Evolutionary conservation across 2,888 invertebrate genomes (phyloP).

Genomic region (Meta bourneti): DNA sequence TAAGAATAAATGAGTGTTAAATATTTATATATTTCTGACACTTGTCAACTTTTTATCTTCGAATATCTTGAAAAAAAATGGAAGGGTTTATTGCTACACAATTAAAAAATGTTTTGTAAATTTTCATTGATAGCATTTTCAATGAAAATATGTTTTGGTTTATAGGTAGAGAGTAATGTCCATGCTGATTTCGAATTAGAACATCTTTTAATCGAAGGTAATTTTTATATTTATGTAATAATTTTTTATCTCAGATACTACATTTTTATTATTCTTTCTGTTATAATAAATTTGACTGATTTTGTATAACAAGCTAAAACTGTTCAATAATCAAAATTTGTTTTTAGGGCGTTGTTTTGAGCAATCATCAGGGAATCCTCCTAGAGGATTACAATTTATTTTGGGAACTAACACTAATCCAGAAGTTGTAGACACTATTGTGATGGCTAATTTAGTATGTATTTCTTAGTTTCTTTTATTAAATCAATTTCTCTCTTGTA

Average conservation of each 20-base stretch:
- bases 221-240: background rate
- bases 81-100: background rate
- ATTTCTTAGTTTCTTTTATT: background rate
- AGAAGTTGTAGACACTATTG: constrained; percentile 94
- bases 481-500: background rate
- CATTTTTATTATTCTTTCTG: background rate
- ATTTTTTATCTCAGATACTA: background rate
- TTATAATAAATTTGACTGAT: background rate
- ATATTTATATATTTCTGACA: too few relatives aligned
- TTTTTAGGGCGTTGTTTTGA: constrained; percentile 92
- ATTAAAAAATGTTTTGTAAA: background rate
- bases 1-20: too few relatives aligned
- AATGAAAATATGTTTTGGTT: background rate
- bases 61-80: background rate
- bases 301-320: background rate
- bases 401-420: constrained; percentile 87
- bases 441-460: constrained; percentile 95
- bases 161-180: constrained; percentile 81
- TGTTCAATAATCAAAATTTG: background rate
- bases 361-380: constrained; percentile 91
- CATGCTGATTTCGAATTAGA: constrained; percentile 96
- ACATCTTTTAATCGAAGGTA: constrained; percentile 93
- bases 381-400: constrained; percentile 97
- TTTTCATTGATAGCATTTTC: background rate
- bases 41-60: too few relatives aligned